phyloP scores from a whole-genome alignment of 1,140 invertebrate genomes.

The Tetramorium alpestre region DNA sequence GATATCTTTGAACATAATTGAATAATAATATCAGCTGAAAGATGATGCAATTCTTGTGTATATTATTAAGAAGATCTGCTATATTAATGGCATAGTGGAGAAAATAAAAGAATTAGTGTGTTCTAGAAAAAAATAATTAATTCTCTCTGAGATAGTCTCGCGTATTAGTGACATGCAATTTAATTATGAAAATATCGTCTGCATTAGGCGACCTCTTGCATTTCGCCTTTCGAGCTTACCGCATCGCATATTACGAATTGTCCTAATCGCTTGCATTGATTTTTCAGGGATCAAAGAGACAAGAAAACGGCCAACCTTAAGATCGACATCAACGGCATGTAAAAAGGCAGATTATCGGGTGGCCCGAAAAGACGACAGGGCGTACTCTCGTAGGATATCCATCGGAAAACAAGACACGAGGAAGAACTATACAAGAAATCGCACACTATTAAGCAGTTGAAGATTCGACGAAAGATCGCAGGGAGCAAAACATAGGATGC shows the following conservation, averaged over 20 bases:
- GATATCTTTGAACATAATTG: background rate
- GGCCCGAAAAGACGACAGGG: background rate
- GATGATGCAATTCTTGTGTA: slow-evolving; percentile 31
- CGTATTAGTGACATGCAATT: background rate
- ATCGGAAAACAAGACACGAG: background rate
- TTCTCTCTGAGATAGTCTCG: background rate
- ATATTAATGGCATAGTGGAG: no score
- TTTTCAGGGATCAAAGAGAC: slow-evolving; percentile 89
- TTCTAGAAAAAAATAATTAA: background rate
- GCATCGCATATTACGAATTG: background rate
- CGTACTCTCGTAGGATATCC: slow-evolving; percentile 18
- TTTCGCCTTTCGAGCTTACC: background rate
- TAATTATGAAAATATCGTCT: background rate
- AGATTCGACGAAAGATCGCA: slow-evolving; percentile 15
- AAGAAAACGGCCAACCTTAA: slow-evolving; percentile 91
- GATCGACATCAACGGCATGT: slow-evolving; percentile 85
- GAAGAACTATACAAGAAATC: slow-evolving; percentile 28
- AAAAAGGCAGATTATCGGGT: slow-evolving; percentile 63
- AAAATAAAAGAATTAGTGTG: background rate
- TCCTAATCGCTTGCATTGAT: slow-evolving; percentile 68
- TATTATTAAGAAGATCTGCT: slow-evolving; percentile 4
- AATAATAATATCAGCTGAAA: background rate
- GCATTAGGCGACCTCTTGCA: background rate
- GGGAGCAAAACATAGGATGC: background rate
- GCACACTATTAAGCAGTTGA: background rate